A percentile compares a stretch with the other conserved stretches of the same genome.
phyloP scores from a whole-genome alignment of 2,797 vertebrate species.

The Vespertilio murinus region DNA sequence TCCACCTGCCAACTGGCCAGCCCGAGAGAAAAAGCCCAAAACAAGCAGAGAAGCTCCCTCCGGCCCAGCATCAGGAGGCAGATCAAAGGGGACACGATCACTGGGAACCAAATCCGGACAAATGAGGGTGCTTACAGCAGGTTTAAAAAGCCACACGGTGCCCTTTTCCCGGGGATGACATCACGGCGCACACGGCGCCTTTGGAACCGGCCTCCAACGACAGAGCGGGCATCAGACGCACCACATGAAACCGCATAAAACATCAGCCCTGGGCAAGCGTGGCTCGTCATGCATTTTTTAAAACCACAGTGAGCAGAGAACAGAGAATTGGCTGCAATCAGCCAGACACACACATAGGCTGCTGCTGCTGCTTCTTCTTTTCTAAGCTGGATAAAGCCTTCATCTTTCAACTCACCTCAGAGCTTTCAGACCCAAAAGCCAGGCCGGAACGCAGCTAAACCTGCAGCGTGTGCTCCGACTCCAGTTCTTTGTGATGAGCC shows the following conservation, averaged over 20 bases:
- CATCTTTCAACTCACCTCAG: slow-evolving; percentile 28
- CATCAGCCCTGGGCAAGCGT: slow-evolving; percentile 17
- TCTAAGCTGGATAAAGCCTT: slow-evolving; percentile 17
- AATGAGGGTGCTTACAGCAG: slow-evolving; percentile 1
- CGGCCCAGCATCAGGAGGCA: not conserved
- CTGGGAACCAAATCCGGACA: slow-evolving; percentile 7
- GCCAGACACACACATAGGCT: not conserved
- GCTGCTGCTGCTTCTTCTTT: not conserved
- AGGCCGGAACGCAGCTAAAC: not conserved
- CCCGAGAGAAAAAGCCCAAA: not conserved
- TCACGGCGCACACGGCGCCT: slow-evolving; percentile 19
- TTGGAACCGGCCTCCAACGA: slow-evolving; percentile 23
- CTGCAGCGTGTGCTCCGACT: not conserved
- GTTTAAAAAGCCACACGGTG: not conserved
- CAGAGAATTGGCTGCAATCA: slow-evolving; percentile 44
- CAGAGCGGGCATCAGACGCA: not conserved
- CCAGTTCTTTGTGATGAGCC: not conserved
- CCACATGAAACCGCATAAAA: slow-evolving; percentile 70
- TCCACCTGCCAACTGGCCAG: not conserved
- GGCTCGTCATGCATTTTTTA: slow-evolving; percentile 50
- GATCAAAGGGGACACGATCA: not conserved
- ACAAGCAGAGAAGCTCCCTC: not conserved
- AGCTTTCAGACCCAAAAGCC: not conserved
- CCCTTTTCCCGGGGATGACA: not conserved
- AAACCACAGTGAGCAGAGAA: slow-evolving; percentile 10